These are phyloP conservation scores for Oncorhynchus tshawytscha DNA, from an alignment of 2,113 vertebrate genomes.

Conservation along the genomic window DNA sequence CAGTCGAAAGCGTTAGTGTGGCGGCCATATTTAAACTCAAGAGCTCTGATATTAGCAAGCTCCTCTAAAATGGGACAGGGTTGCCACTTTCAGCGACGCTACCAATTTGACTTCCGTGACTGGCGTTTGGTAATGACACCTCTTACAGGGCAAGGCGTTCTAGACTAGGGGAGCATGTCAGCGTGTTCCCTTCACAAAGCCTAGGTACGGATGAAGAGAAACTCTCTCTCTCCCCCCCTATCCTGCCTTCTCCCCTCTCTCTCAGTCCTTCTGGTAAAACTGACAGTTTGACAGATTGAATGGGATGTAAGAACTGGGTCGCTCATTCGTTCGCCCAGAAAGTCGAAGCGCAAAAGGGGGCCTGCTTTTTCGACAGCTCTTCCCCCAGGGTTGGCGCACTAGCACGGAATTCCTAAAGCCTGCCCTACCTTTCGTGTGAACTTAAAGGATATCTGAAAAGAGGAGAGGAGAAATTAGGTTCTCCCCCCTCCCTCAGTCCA, in stretches of 20 bases:
- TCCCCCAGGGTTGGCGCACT: constrained; percentile 23
- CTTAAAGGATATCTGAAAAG: constrained; percentile 37
- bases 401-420: constrained; percentile 11
- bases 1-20: constrained; percentile 27
- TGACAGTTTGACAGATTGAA: constrained; percentile 57
- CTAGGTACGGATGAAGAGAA: not conserved
- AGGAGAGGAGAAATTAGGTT: constrained; percentile 27
- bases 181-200: constrained; percentile 21
- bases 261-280: constrained; percentile 10
- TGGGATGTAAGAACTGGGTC: constrained; percentile 19
- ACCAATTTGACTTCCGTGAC: constrained; percentile 12
- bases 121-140: constrained; percentile 23
- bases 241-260: not conserved
- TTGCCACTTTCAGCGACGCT: constrained; percentile 2
- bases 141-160: constrained; percentile 30
- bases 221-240: not conserved
- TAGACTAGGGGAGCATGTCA: constrained; percentile 14
- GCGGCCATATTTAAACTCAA: too few relatives aligned
- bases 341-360: not conserved
- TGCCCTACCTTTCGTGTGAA: constrained; percentile 46
- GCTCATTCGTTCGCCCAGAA: not conserved
- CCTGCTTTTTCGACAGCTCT: constrained; percentile 38
- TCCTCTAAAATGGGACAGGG: not conserved
- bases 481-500: constrained; percentile 3
- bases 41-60: constrained; percentile 29